Conservation (phyloP, 1,140 invertebrate species). For the Drosophila fuyamai region DNA sequence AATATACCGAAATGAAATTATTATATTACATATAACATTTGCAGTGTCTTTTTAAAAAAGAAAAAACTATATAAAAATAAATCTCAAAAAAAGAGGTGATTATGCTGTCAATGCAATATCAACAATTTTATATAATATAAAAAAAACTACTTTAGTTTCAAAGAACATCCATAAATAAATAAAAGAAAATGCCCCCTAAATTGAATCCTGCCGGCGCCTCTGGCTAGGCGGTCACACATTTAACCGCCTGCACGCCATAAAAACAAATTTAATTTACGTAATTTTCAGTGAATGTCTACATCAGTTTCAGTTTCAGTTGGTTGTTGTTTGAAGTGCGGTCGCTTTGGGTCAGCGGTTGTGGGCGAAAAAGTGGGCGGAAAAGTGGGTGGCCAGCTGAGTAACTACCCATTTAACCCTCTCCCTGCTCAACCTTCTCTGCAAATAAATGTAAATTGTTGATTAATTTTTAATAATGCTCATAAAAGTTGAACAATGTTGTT, state of each 20-base stretch:
- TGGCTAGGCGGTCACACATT: slow-evolving; percentile 45
- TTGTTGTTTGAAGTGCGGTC: slow-evolving; percentile 64
- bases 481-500: slow-evolving; percentile 72
- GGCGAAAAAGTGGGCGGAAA: background rate
- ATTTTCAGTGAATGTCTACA: slow-evolving; percentile 82
- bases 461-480: slow-evolving; percentile 80
- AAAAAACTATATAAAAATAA: too few species aligned
- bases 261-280: slow-evolving; percentile 83
- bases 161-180: too few species aligned
- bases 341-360: slow-evolving; percentile 28
- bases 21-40: too few species aligned
- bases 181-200: too few species aligned
- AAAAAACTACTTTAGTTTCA: too few species aligned
- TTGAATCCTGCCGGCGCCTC: background rate
- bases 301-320: slow-evolving; percentile 70
- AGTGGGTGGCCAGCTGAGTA: slow-evolving; percentile 13
- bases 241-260: slow-evolving; percentile 70
- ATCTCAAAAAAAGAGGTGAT: too few species aligned
- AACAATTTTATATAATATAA: too few species aligned
- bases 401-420: slow-evolving; percentile 38
- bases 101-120: too few species aligned
- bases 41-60: too few species aligned
- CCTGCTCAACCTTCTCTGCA: slow-evolving; percentile 14
- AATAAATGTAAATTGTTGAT: slow-evolving; percentile 80
- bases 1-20: too few species aligned